Evolutionary conservation across 2,888 invertebrate genomes (phyloP).

Genomic region (Nemotelus nigrinus): DNA sequence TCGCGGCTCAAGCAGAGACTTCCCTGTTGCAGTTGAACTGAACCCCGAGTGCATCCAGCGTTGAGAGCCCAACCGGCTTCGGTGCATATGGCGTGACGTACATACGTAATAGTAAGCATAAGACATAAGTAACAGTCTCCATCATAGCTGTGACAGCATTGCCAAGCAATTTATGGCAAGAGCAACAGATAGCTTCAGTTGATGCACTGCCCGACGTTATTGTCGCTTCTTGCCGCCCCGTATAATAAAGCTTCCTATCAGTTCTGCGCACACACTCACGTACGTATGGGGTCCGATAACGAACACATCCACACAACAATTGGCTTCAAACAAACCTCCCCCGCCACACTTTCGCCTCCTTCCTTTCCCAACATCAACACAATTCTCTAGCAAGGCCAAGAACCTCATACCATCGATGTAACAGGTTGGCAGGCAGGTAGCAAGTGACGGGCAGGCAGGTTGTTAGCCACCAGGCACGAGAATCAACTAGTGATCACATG

Average conservation of each 20-base stretch:
- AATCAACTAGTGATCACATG: conserved; percentile 51
- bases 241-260: background rate
- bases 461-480: conserved; percentile 3
- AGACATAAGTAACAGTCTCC: background rate
- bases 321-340: background rate
- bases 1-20: too few species aligned
- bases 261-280: background rate
- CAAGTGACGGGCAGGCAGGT: conserved; percentile 9
- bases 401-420: conserved; percentile 54
- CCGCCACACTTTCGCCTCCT: conserved; percentile 47
- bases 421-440: conserved; percentile 52
- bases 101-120: too few species aligned
- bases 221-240: too few species aligned
- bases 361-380: conserved; percentile 38
- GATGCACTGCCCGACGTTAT: background rate
- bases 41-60: too few species aligned
- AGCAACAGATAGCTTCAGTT: conserved; percentile 40
- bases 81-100: too few species aligned
- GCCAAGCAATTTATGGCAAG: background rate
- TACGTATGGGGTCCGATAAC: background rate
- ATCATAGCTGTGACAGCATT: background rate
- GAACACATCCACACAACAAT: conserved; percentile 16
- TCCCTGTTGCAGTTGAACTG: too few species aligned
- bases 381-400: conserved; percentile 53
- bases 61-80: too few species aligned